Evolutionary conservation across 2,888 invertebrate species (phyloP).

Genomic region (Drosophila falleni): DNA sequence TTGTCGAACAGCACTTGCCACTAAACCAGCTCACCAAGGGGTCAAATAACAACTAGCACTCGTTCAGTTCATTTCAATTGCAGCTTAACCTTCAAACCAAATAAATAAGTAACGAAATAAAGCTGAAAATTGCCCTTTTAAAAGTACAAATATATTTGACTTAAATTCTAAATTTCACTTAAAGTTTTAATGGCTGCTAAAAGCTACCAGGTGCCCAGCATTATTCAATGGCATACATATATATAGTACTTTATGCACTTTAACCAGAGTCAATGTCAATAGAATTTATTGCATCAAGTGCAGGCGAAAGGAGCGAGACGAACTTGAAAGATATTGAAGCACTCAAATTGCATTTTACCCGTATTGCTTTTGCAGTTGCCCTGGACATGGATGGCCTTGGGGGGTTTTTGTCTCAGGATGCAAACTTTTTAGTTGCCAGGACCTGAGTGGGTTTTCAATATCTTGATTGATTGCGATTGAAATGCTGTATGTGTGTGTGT

Average conservation of each 20-base stretch:
- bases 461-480: conserved; percentile 64
- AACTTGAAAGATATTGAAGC: conserved; percentile 23
- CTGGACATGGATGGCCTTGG: conserved; percentile 16
- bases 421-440: conserved; percentile 49
- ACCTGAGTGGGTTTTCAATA: conserved; percentile 32
- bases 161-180: conserved; percentile 20
- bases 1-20: conserved; percentile 31
- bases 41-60: conserved; percentile 22
- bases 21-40: conserved; percentile 27
- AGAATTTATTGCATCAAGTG: conserved; percentile 53
- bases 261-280: conserved; percentile 50
- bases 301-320: conserved; percentile 15
- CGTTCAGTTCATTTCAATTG: conserved; percentile 27
- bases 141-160: conserved; percentile 2
- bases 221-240: conserved; percentile 11
- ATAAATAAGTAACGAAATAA: conserved; percentile 8
- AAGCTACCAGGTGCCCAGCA: conserved; percentile 55
- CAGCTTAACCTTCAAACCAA: conserved; percentile 9
- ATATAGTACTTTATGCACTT: conserved; percentile 31
- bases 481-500: conserved; percentile 21
- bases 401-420: conserved; percentile 24
- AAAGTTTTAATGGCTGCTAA: conserved; percentile 20
- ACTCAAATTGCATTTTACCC: conserved; percentile 55
- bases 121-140: neutral
- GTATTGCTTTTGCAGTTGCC: conserved; percentile 22